phyloP scores from a whole-genome alignment of 2,113 vertebrate species.

The Stigmatopora nigra region DNA sequence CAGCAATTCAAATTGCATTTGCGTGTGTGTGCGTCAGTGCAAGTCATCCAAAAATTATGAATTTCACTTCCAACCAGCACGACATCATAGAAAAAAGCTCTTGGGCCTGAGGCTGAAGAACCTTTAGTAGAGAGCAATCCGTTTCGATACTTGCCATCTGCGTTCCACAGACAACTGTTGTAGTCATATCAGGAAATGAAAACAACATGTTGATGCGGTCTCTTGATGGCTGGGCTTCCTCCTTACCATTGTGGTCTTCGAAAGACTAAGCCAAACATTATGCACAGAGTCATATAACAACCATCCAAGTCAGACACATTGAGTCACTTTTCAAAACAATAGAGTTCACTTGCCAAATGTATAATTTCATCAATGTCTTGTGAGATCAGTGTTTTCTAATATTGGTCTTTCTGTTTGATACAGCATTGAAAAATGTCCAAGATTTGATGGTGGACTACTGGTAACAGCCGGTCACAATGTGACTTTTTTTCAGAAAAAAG shows the following conservation, averaged over 20 bases:
- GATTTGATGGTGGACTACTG: slow-evolving; percentile 6
- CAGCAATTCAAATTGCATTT: not conserved
- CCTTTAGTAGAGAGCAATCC: slow-evolving; percentile 6
- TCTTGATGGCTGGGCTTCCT: slow-evolving; percentile 6
- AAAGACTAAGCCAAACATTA: slow-evolving; percentile 11
- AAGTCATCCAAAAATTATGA: slow-evolving; percentile 6
- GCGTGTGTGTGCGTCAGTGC: slow-evolving; percentile 8
- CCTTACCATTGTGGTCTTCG: slow-evolving; percentile 16
- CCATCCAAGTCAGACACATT: slow-evolving; percentile 31
- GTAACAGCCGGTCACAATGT: slow-evolving; percentile 10
- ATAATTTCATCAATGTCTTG: slow-evolving; percentile 30
- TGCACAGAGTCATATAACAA: slow-evolving; percentile 14
- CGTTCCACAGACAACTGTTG: slow-evolving; percentile 4
- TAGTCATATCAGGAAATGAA: slow-evolving; percentile 18
- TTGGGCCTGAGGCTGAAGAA: slow-evolving; percentile 11
- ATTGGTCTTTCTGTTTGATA: slow-evolving; percentile 9
- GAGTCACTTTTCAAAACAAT: slow-evolving; percentile 31
- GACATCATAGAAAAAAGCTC: slow-evolving; percentile 13
- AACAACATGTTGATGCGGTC: slow-evolving; percentile 8
- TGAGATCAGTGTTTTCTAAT: slow-evolving; percentile 17
- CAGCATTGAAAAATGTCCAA: slow-evolving; percentile 1
- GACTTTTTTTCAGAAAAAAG: not conserved
- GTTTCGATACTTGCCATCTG: slow-evolving; percentile 12
- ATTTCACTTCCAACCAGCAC: slow-evolving; percentile 4
- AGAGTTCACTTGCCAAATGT: slow-evolving; percentile 15